Base-by-base conservation (phyloP, 2,888 invertebrate species). In the Strigamia crassipes region DNA sequence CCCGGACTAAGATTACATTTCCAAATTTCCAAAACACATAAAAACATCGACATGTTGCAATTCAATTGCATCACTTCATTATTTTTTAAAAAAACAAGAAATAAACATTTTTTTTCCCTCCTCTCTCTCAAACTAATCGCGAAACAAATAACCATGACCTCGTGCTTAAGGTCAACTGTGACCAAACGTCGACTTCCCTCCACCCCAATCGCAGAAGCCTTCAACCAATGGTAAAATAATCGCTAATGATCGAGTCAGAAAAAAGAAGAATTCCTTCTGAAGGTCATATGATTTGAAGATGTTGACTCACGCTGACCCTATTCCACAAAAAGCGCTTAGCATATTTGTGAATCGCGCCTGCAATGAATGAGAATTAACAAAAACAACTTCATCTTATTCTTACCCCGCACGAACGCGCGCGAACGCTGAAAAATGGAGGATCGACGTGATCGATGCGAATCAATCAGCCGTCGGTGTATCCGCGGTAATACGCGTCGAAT, bases 231-330 rank as follows among this genome's bases (percentile, higher is more conserved):
- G 61, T 23, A 61, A 61, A 61, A 8, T 18, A 61, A 61, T 61
- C 61, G 12, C 46, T 46, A 46, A 46, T 46, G 46, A 46, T 46
- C 12, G 12, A 61, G 21, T 1, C 13, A 12, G 21, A 61, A 23
- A 18, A 61, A 61, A 61, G 18, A 61, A 61, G 18, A 61, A 61
- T 61, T 61, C 61, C 61, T 61, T 12, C 18, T 61, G 18, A 61
- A 61, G 61, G 61, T 61, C 61, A 61, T 23, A 61, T 61, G 61
- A 61, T 61, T 61, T 61, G 13, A 61, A 18, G 18, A 23, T 23
- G 61, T 61, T 61, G 61, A 61, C 61, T 61, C 61, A 61, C 61
- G 18, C 61, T 61, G 61, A 61, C 61, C 61, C 21, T 10, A 61
- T 61, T 61, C 46, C 27, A 27, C 1, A 4, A 46, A 46, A n/a